These are phyloP conservation scores for Rhabdomys dilectus DNA, from an alignment of 2,113 vertebrate genomes.

Conservation along the genomic window DNA sequence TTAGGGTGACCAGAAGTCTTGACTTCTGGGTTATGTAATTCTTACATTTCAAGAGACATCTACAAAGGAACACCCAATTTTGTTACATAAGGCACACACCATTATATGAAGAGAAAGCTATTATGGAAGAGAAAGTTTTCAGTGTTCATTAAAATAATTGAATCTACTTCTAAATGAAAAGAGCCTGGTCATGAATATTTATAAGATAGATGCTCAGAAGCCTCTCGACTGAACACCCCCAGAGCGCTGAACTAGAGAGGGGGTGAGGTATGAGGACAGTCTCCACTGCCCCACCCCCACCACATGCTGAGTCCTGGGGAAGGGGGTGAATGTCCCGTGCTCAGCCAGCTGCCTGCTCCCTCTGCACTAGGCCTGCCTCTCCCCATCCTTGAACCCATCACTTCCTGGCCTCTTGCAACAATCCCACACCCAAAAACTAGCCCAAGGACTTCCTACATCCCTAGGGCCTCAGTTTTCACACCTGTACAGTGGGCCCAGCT, in stretches of 20 bases:
- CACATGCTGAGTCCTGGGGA: neutral
- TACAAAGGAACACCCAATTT: neutral
- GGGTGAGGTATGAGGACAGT: neutral
- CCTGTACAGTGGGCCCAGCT: neutral
- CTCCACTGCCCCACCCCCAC: neutral
- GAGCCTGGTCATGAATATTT: neutral
- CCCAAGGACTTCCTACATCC: neutral
- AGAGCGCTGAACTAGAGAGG: neutral
- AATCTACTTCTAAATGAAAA: slow-evolving; percentile 12
- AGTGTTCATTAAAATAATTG: slow-evolving; percentile 27
- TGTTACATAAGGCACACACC: neutral
- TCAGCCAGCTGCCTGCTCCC: neutral
- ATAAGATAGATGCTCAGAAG: neutral
- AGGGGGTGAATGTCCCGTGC: too few species aligned
- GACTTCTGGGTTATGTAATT: neutral
- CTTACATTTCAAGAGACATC: neutral
- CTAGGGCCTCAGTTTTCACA: neutral
- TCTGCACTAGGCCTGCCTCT: accelerated
- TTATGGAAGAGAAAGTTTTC: neutral
- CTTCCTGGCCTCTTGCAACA: neutral
- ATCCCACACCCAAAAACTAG: neutral
- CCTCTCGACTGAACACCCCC: neutral
- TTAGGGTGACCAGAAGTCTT: slow-evolving; percentile 37
- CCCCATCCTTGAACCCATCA: neutral
- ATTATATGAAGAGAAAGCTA: neutral